These are phyloP conservation scores for Corvus moneduloides DNA, from an alignment of 2,113 vertebrate species.

Conservation along the genomic window DNA sequence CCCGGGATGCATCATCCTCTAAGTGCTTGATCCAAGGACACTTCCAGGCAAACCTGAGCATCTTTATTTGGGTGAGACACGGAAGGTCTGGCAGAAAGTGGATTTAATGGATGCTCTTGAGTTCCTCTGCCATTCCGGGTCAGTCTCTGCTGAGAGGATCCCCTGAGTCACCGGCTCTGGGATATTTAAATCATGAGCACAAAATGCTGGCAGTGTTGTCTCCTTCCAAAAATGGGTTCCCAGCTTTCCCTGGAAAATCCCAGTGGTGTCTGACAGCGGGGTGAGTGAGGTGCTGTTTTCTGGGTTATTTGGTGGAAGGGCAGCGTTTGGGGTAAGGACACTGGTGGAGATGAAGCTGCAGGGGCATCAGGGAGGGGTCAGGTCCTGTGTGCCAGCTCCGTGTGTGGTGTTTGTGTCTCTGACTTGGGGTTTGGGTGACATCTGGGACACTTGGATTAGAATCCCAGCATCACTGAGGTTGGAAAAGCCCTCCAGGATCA, in stretches of 20 bases:
- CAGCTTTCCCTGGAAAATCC: background rate
- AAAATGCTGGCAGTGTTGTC: accelerated
- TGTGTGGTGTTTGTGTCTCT: background rate
- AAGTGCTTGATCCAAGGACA: background rate
- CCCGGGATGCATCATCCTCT: background rate
- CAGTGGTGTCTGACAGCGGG: accelerated
- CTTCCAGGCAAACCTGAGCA: background rate
- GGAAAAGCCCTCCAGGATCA: background rate
- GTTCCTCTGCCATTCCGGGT: background rate
- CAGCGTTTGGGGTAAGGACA: background rate
- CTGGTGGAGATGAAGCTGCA: background rate
- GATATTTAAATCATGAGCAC: background rate
- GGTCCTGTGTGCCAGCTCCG: accelerated
- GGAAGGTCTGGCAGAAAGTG: background rate
- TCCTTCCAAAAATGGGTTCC: background rate
- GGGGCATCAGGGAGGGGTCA: background rate
- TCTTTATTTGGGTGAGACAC: background rate
- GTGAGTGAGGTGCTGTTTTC: background rate
- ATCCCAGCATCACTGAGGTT: background rate
- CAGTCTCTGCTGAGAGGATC: background rate
- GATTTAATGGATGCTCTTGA: background rate
- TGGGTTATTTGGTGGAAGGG: background rate
- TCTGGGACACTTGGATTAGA: background rate
- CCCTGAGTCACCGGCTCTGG: background rate
- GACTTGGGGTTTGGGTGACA: background rate